Evolutionary conservation across 2,888 invertebrate species (phyloP), one percentile per base, ranked within the genome.

Genomic region (Acrocera orbiculus): DNA sequence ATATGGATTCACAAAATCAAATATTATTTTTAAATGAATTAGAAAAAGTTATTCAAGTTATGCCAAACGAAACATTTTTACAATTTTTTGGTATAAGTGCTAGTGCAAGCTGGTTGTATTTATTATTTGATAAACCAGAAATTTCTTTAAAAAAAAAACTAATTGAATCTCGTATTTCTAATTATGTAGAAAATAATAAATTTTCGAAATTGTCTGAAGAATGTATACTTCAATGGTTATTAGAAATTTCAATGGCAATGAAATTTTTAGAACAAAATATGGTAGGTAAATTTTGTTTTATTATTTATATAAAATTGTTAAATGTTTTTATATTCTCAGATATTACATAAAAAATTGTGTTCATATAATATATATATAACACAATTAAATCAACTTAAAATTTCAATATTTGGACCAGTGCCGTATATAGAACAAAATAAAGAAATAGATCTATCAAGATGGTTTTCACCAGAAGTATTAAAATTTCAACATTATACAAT

Each of bases 21-120:
- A 49, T 54, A n/a, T 49, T 54, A 26, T 62, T 75, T 62, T 52
- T 85, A 27, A 69, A 75, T 40, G 81, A 83, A 46, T 55, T 86
- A 29, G 78, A 81, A 42, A 56, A 76, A 16, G 61, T 85, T 19
- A 73, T 78, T 10, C 70, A 71, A 47, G 61, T 76, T 9, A 73
- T 73, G 41, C 69, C 69, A 35, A 76, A 81, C 52, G 70, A 73
- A 27, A 75, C 82, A 55, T 63, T 85, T 2, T 63, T 81, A 6
- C 67, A 73, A 36, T 68, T 86, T 27, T 66, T 81, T 44, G 86
- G 86, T 2, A 77, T 81, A 22, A 80, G 79, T 49, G 82, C 85
- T 51, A 78, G 76, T 9, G 67, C 73, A 6, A 79, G 80, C 35
- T 73, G 74, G 42, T 61, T 83, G 24, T 76, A 75, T 54, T 68